phyloP scores from a whole-genome alignment of 2,888 invertebrate species.

The Dicycla oo region DNA sequence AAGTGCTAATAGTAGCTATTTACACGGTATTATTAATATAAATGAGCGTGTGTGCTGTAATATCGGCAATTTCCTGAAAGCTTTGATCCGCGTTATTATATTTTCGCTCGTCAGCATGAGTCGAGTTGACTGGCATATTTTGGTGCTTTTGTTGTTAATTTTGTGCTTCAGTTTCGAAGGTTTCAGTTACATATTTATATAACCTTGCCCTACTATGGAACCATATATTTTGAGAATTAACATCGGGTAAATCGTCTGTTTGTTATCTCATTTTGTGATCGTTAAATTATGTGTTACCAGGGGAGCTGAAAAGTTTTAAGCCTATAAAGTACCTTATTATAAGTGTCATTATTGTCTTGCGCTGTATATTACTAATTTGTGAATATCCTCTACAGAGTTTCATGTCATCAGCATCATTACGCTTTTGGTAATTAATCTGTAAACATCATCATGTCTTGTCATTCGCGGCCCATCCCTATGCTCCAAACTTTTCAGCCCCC shows the following conservation, averaged over 20 bases:
- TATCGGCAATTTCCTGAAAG: constrained; percentile 61
- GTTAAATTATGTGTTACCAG: constrained; percentile 18
- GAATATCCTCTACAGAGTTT: too few relatives aligned
- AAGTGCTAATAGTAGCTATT: constrained; percentile 35
- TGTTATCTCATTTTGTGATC: constrained; percentile 32
- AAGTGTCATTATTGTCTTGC: too few relatives aligned
- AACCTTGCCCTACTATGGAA: constrained; percentile 47
- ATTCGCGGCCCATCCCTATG: too few relatives aligned
- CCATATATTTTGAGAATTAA: constrained; percentile 21
- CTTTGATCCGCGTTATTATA: constrained; percentile 41
- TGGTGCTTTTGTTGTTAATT: constrained; percentile 33
- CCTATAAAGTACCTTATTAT: too few relatives aligned
- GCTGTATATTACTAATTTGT: too few relatives aligned
- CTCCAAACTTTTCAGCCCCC: too few relatives aligned
- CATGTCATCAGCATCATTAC: too few relatives aligned
- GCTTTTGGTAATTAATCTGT: too few relatives aligned
- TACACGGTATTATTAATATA: constrained; percentile 32
- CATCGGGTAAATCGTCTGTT: constrained; percentile 7
- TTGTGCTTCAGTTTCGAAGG: constrained; percentile 14
- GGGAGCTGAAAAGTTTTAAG: too few relatives aligned
- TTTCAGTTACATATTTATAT: constrained; percentile 22
- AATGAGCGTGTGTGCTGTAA: constrained; percentile 46
- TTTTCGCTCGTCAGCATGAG: constrained; percentile 56
- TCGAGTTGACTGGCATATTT: constrained; percentile 54
- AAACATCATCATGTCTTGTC: too few relatives aligned